Evolutionary conservation across 1,140 invertebrate genomes (phyloP), one percentile per base, ranked within the genome.

Genomic region (Agrilus planipennis): DNA sequence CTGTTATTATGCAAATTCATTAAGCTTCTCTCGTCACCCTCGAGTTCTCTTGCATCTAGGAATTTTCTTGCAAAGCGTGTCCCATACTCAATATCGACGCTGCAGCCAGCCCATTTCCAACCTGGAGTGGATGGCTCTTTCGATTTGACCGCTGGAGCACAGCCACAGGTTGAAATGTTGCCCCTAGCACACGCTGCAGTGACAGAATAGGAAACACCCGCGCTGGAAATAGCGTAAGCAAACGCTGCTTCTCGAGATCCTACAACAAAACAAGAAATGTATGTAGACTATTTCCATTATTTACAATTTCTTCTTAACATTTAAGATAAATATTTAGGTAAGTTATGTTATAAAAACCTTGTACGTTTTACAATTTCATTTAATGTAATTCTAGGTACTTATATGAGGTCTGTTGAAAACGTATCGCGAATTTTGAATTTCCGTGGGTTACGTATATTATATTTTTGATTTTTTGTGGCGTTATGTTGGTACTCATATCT

Each of bases 1-100:
- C 84, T 78, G 69, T 96, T 97, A 63, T 98, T 98, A 64, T 98
- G 93, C 20, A 96, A 70, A 67, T 98, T 97, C 89, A 97, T 95
- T 45, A 92, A 66, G 36, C 84, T 85, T 21, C 90, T 69, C 3
- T 84, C 83, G 59, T 91, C 84, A 0, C 76, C 72, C 58, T 89
- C 85, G 39, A 88, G 67, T 58, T 90, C 81, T 37, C 86, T 68
- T 30, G 85, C 78, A 64, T 92, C 87, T 46, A 90, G 71, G 65
- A 90, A 90, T 53, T 77, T 76, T 31, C 84, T 68, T 16, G 85
- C 77, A 58, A 86, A 81, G 46, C 75, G 70, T 57, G 83, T 77
- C 7, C 86, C 85, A 47, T 75, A 86, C 9, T 76, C 74, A 15
- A 87, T 76, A 51, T 86, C 81, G 0, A 80, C 83, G 46, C 82